Base-by-base conservation (phyloP, 2,797 vertebrate species). In the Etheostoma perlongum region DNA sequence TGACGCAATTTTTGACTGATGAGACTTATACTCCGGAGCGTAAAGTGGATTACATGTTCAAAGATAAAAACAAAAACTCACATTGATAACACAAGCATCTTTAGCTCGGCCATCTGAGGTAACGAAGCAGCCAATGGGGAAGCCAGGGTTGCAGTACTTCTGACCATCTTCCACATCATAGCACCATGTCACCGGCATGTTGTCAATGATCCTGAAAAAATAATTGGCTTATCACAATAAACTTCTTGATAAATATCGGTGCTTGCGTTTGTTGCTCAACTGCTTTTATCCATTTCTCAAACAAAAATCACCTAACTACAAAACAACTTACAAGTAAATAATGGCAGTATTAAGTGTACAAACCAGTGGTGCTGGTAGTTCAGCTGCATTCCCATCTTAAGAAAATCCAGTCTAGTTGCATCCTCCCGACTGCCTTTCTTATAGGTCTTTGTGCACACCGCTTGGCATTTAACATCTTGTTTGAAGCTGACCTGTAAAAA, bases 141-240 rank as follows among this genome's bases (percentile, higher is more conserved):
- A 99, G 82, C 97, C 97, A 4, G 97, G 96, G 85, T 95, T 97
- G 88, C 97, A 98, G 90, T 95, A 97, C 75, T 96, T 96, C 87
- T 97, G 95, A 77, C 90, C 84, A 71, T 95, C 95, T 89, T 97
- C 96, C 23, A 96, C 96, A 70, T 96, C 92, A 79, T 95, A 97
- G 90, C 97, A 99, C 97, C 97, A 99, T 0, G 96, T 97, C 73
- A 98, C 96, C 0, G 96, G 97, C 97, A 98, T 98, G 90, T 98
- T 98, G 94, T 97, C 97, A 54, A 98, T 92, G 78, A 98, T 97
- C 96, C 97, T 98, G 78, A 15, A 85, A 78, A 61, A 86, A 58
- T 0, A 27, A 23, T 15, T 44, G 11, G 14, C 76, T 61, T 46
- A 68, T 6, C 2, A 59, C 5, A 69, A 63, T 4, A 76, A 47